phyloP scores from a whole-genome alignment of 2,797 vertebrate species.

The Luscinia luscinia region DNA sequence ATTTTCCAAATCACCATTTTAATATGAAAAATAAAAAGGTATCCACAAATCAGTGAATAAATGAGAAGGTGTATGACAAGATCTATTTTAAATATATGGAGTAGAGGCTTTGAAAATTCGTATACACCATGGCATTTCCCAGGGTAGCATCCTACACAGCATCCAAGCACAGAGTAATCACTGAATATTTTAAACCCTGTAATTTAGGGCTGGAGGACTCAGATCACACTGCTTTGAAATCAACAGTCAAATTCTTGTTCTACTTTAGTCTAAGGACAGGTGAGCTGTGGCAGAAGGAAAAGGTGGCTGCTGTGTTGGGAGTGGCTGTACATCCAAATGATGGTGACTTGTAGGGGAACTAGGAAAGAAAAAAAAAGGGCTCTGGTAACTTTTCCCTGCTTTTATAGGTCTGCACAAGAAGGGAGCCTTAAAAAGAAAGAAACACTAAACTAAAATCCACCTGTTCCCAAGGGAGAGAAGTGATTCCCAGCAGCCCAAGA shows the following conservation, averaged over 20 bases:
- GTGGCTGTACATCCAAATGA: not conserved
- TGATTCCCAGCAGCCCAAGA: not conserved
- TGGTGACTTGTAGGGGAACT: not conserved
- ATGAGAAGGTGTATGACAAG: not conserved
- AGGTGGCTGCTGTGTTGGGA: not conserved
- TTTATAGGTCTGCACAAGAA: not conserved
- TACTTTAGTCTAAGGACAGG: not conserved
- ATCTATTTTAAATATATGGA: not conserved
- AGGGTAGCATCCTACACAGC: not conserved
- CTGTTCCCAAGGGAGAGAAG: not conserved
- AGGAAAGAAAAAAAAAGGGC: not conserved
- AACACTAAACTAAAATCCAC: not conserved
- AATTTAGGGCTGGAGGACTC: not conserved
- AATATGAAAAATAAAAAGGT: not conserved
- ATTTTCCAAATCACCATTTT: conserved; percentile 4
- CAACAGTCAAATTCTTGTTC: not conserved
- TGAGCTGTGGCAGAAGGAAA: not conserved
- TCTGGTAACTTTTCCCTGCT: not conserved
- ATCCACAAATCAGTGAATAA: not conserved
- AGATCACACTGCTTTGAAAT: not conserved
- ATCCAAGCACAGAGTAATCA: not conserved
- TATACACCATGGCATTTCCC: not conserved
- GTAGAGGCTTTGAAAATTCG: not conserved
- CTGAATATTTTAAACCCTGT: not conserved
- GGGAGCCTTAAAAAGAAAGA: not conserved